Evolutionary conservation across 2,888 invertebrate genomes (phyloP).

Genomic region (Watsonalla binaria): DNA sequence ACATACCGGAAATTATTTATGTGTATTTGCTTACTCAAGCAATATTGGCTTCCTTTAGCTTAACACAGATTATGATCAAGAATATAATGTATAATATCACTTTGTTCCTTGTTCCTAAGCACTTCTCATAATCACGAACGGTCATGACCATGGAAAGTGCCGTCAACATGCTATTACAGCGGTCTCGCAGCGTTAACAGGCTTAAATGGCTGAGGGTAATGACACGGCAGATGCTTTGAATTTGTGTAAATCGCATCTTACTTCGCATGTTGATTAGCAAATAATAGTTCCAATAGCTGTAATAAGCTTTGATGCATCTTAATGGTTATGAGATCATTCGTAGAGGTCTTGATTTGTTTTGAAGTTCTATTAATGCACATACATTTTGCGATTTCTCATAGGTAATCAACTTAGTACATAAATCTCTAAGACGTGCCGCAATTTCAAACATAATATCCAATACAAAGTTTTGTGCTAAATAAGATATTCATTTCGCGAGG

Average conservation of each 20-base stretch:
- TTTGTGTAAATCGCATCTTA: conserved; percentile 58
- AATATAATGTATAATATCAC: conserved; percentile 32
- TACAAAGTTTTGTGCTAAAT: conserved; percentile 15
- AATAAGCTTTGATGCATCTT: conserved; percentile 7
- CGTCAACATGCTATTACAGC: conserved; percentile 58
- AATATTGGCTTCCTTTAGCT: not conserved
- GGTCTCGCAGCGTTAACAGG: conserved; percentile 65
- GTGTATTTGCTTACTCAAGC: not conserved
- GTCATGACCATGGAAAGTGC: conserved; percentile 58
- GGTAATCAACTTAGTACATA: not conserved
- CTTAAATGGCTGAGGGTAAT: conserved; percentile 70
- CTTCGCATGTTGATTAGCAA: conserved; percentile 32
- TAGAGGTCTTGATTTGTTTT: not conserved
- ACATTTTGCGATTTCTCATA: not conserved
- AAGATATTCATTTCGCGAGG: conserved; percentile 27
- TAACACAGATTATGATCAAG: conserved; percentile 9
- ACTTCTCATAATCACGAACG: conserved; percentile 51
- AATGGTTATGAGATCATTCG: not conserved
- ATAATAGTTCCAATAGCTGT: conserved; percentile 28
- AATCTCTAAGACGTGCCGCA: conserved; percentile 1
- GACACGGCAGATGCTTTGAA: conserved; percentile 71
- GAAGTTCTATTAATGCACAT: not conserved
- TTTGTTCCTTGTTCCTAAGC: conserved; percentile 31
- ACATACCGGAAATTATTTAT: not conserved
- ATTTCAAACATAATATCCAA: conserved; percentile 9